Percentiles rank a stretch among this genome's conserved stretches.
These are phyloP conservation scores for Chrysotoxum bicinctum DNA, from an alignment of 2,888 invertebrate species.

Conservation along the genomic window DNA sequence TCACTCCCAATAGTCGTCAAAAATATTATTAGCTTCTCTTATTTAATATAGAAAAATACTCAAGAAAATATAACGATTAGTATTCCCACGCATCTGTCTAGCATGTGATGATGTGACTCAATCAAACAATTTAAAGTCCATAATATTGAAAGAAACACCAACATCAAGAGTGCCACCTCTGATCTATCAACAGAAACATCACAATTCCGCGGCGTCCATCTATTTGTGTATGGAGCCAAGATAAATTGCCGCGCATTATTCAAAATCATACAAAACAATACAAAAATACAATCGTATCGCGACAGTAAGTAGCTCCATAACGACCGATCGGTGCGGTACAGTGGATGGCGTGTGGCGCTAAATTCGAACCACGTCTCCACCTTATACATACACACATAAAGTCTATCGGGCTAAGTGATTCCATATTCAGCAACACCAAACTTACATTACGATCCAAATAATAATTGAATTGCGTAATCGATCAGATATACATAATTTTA, in stretches of 20 bases:
- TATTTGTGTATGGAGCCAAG: constrained; percentile 5
- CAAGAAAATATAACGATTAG: neutral
- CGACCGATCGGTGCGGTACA: neutral
- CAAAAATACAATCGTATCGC: neutral
- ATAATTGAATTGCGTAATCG: constrained; percentile 52
- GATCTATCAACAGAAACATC: constrained; percentile 11
- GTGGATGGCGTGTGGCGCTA: constrained; percentile 18
- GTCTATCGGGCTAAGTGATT: constrained; percentile 5
- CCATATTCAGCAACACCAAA: constrained; percentile 2
- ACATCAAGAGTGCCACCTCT: constrained; percentile 6
- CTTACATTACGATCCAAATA: constrained; percentile 25
- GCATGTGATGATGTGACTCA: constrained; percentile 19
- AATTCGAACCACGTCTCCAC: neutral
- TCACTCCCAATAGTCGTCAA: neutral
- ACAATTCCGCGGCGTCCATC: neutral
- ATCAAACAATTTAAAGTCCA: constrained; percentile 11
- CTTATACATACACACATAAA: neutral
- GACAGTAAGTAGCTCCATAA: constrained; percentile 11
- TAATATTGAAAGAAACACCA: constrained; percentile 15
- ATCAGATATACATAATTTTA: constrained; percentile 24
- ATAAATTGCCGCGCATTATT: constrained; percentile 33
- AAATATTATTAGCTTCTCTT: neutral
- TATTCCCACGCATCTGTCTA: constrained; percentile 10
- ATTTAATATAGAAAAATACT: neutral
- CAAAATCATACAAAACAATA: constrained; percentile 22